Conservation (phyloP, 2,797 vertebrate genomes). For the Diplodus sargus region DNA sequence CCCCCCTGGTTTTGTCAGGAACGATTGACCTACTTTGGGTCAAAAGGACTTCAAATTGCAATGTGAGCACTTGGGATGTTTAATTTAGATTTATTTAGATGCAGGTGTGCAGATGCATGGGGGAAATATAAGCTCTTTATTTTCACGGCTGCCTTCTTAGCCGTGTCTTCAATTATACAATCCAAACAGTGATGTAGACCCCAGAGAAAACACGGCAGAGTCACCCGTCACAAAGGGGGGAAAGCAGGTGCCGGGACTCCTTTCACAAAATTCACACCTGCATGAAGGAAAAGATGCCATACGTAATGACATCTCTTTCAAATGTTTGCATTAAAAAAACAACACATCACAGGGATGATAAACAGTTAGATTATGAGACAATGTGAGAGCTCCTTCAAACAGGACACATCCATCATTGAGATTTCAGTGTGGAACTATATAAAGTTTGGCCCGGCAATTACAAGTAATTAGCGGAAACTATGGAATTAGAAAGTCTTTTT, state of each 20-base stretch:
- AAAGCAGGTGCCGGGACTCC: background rate
- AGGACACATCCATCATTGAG: constrained; percentile 39
- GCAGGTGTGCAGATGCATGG: constrained; percentile 18
- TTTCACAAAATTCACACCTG: constrained; percentile 5
- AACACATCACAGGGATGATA: constrained; percentile 1
- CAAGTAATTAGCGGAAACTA: constrained; percentile 69
- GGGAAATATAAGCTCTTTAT: constrained; percentile 15
- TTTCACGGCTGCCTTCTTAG: background rate
- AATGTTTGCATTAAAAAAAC: constrained; percentile 5
- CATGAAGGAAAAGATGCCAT: constrained; percentile 5
- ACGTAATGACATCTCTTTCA: constrained; percentile 8
- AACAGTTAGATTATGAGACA: constrained; percentile 20
- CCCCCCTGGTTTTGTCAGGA: constrained; percentile 20
- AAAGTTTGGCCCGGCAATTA: constrained; percentile 58
- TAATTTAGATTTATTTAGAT: constrained; percentile 19
- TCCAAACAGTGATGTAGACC: constrained; percentile 7
- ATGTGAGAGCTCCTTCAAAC: constrained; percentile 15
- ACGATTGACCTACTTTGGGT: constrained; percentile 44
- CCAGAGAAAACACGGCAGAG: background rate
- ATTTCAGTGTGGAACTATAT: constrained; percentile 39
- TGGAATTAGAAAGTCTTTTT: constrained; percentile 53
- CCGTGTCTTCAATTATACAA: background rate
- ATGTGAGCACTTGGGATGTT: constrained; percentile 2
- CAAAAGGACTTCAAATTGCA: constrained; percentile 34
- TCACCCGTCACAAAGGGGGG: background rate